Conservation (phyloP, 2,888 invertebrate species). For the Meganola albula region DNA sequence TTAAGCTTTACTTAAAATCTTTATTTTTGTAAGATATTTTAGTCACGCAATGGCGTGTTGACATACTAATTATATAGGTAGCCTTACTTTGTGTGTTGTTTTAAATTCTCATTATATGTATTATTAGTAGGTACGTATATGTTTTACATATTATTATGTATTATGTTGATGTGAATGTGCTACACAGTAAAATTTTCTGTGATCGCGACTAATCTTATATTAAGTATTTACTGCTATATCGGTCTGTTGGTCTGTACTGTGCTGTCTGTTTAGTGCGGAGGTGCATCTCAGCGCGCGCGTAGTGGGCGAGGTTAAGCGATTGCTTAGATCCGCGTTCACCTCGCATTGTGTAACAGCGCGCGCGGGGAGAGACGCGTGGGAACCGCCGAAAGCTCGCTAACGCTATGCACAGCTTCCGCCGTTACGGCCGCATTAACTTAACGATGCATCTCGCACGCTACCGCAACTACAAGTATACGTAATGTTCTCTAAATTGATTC, state of each 20-base stretch:
- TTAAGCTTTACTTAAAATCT: background rate
- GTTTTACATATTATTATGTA: no score
- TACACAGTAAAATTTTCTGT: no score
- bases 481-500: constrained; percentile 56
- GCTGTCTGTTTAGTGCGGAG: constrained; percentile 35
- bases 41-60: constrained; percentile 5
- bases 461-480: constrained; percentile 39
- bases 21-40: constrained; percentile 3
- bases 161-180: no score
- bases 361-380: constrained; percentile 57
- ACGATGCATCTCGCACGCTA: constrained; percentile 64
- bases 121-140: no score
- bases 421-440: constrained; percentile 61
- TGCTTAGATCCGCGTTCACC: constrained; percentile 78
- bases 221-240: no score
- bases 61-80: constrained; percentile 10
- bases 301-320: constrained; percentile 78
- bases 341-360: constrained; percentile 72
- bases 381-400: constrained; percentile 72
- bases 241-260: no score
- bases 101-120: no score
- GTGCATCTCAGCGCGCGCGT: constrained; percentile 44
- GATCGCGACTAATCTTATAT: no score
- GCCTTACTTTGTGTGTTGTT: no score
- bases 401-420: constrained; percentile 69